Conservation (phyloP, 2,888 invertebrate species). For the Drosophila lutescens region DNA sequence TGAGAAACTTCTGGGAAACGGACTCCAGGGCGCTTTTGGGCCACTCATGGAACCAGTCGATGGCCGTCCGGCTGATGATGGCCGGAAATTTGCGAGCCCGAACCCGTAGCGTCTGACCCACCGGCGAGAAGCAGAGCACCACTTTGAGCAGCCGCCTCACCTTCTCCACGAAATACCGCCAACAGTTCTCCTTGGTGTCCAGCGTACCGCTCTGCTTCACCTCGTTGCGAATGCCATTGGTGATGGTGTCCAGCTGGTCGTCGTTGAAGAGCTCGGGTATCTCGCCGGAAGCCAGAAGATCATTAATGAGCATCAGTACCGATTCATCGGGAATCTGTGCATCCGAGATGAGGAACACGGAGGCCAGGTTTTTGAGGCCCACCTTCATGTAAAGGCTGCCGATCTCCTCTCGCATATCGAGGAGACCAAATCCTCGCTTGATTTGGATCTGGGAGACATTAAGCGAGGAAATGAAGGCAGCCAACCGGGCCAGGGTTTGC, state of each 20-base stretch:
- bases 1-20: conserved; percentile 93
- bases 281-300: conserved; percentile 96
- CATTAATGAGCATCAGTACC: conserved; percentile 96
- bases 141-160: conserved; percentile 92
- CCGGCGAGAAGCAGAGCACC: conserved; percentile 98
- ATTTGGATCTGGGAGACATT: conserved; percentile 97
- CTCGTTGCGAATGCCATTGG: conserved; percentile 91
- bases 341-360: conserved; percentile 96
- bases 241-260: conserved; percentile 94
- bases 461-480: conserved; percentile 95
- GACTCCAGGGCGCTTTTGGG: conserved; percentile 95
- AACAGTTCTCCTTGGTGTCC: conserved; percentile 96
- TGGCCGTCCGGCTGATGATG: conserved; percentile 95
- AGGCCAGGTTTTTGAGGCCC: conserved; percentile 94
- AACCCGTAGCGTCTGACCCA: conserved; percentile 93
- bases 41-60: conserved; percentile 99
- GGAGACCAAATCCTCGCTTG: conserved; percentile 93
- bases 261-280: conserved; percentile 95
- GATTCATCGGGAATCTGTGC: conserved; percentile 96
- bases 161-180: conserved; percentile 96
- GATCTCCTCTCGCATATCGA: conserved; percentile 91
- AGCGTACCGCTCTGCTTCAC: conserved; percentile 92
- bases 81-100: conserved; percentile 97
- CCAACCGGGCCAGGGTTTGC: conserved; percentile 94
- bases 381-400: conserved; percentile 92